Evolutionary conservation across 1,140 invertebrate species (phyloP).

Genomic region (Propsilocerus akamusi): DNA sequence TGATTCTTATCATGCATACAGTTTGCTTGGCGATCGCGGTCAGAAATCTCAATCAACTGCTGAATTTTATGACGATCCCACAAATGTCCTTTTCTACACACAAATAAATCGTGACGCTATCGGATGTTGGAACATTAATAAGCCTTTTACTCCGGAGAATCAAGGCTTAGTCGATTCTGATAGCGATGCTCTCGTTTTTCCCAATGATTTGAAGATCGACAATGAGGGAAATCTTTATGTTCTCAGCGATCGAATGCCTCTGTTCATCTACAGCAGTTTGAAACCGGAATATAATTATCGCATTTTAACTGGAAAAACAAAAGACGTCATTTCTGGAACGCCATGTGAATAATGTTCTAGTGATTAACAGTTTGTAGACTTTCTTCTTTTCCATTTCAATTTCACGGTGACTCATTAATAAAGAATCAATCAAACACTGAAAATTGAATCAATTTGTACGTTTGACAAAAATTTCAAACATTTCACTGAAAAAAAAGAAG

Average conservation of each 20-base stretch:
- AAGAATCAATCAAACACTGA: too few species aligned
- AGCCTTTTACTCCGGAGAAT: conserved; percentile 39
- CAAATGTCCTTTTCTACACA: conserved; percentile 53
- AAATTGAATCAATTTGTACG: too few species aligned
- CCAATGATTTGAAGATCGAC: conserved; percentile 44
- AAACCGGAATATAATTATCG: conserved; percentile 40
- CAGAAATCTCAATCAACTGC: conserved; percentile 50
- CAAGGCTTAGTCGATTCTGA: conserved; percentile 43
- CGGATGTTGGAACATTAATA: conserved; percentile 52
- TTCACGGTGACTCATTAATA: too few species aligned
- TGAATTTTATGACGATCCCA: conserved; percentile 47
- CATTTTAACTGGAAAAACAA: conserved; percentile 33
- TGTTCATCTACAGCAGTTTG: conserved; percentile 35
- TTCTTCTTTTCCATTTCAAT: too few species aligned
- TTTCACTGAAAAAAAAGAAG: too few species aligned
- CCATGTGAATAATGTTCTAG: too few species aligned
- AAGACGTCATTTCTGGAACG: conserved; percentile 34
- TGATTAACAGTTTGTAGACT: too few species aligned
- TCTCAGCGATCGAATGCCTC: conserved; percentile 44
- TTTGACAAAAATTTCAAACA: too few species aligned
- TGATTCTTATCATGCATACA: conserved; percentile 45
- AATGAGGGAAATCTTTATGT: conserved; percentile 37
- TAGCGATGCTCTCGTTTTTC: conserved; percentile 41
- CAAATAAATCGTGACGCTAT: conserved; percentile 37
- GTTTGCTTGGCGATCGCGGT: conserved; percentile 47